Percentiles rank a stretch among this genome's conserved stretches.
These are phyloP conservation scores for Coregonus clupeaformis DNA, from an alignment of 2,113 vertebrate species.

Conservation along the genomic window DNA sequence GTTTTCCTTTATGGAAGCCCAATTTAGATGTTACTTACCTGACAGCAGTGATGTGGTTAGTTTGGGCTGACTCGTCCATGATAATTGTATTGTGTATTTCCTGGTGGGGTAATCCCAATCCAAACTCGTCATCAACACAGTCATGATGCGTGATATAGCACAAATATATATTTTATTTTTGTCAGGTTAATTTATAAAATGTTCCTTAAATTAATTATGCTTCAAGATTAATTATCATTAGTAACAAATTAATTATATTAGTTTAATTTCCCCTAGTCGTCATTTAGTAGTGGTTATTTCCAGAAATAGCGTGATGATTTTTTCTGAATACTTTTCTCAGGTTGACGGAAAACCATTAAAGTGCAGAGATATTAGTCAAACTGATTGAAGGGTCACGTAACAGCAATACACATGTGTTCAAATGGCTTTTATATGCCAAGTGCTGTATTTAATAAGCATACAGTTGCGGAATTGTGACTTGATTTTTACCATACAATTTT, in stretches of 20 bases:
- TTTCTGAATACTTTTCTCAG: constrained; percentile 38
- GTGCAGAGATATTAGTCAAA: constrained; percentile 13
- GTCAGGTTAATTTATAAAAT: not conserved
- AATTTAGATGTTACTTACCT: not conserved
- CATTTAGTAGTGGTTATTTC: not conserved
- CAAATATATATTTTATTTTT: no score
- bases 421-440: constrained; percentile 37
- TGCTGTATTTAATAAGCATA: constrained; percentile 42
- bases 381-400: constrained; percentile 2
- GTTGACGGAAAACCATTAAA: constrained; percentile 21
- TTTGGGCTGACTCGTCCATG: not conserved
- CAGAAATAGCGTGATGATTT: no score
- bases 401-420: constrained; percentile 49
- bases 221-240: no score
- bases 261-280: not conserved
- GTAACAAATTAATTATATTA: no score
- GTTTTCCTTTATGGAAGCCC: not conserved
- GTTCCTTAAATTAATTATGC: no score
- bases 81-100: not conserved
- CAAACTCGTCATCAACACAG: not conserved
- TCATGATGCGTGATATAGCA: not conserved
- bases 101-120: not conserved
- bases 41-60: not conserved
- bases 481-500: constrained; percentile 50
- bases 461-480: constrained; percentile 43